These are phyloP conservation scores for Solenopsis fugax DNA, from an alignment of 1,140 invertebrate genomes.

Conservation along the genomic window DNA sequence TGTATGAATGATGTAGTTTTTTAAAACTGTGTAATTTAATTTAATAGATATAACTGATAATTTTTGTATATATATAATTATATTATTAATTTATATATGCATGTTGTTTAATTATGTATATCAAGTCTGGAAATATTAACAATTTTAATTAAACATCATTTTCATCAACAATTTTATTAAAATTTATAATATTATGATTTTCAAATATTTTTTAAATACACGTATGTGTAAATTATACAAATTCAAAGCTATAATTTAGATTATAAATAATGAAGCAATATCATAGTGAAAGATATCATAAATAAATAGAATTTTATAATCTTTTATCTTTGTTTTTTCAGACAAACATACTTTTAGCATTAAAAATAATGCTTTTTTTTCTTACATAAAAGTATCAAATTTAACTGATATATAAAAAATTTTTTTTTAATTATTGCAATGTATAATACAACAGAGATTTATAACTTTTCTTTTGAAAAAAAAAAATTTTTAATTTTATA, in stretches of 20 bases:
- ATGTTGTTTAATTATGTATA: not conserved
- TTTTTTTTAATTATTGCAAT: not conserved
- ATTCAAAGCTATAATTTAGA: not conserved
- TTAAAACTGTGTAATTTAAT: constrained; percentile 3
- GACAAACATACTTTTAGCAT: not conserved
- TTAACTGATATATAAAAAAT: not conserved
- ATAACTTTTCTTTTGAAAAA: not conserved
- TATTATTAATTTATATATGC: not conserved
- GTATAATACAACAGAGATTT: not conserved
- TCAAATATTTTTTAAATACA: not conserved
- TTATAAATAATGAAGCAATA: not conserved
- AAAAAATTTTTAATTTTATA: constrained; percentile 11
- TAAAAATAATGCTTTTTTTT: not conserved
- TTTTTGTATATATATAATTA: not conserved
- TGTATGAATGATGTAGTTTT: not conserved
- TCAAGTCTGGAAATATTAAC: not conserved
- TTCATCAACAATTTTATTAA: not conserved
- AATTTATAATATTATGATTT: not conserved
- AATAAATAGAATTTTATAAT: not conserved
- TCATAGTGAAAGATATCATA: not conserved
- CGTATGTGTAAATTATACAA: not conserved
- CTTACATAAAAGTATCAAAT: too few relatives aligned
- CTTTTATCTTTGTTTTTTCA: not conserved
- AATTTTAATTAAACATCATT: not conserved
- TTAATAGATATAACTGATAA: not conserved